Base-by-base conservation (phyloP, 1,140 invertebrate species). In the Galendromus occidentalis region DNA sequence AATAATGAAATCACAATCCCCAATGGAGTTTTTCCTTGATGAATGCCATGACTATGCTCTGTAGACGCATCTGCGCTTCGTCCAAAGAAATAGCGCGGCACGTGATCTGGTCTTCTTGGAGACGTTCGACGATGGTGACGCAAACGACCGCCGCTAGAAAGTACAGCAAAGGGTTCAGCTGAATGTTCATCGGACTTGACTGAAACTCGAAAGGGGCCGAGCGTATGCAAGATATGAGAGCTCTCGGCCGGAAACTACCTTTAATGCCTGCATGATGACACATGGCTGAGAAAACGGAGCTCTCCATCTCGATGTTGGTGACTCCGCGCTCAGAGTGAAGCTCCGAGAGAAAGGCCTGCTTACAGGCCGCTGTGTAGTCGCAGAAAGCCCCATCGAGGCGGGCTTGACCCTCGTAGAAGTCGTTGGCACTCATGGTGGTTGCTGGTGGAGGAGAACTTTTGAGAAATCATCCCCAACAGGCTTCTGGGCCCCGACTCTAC, bases 281-380 rank as follows among this genome's bases (percentile, higher is more conserved):
- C 25, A 97, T 80, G 0, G 92, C 90, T 0, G 91, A 88, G 74
- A 98, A 97, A 25, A 85, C 84, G 0, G 88, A 80, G 1, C 86
- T 85, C 77, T 98, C 95, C 95, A 98, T 98, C 79, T 98, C 95
- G 70, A 98, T 96, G 74, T 98, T 98, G 0, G 86, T 81, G 2
- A 98, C 86, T 0, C 89, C 90, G 1, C 33, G 25, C 22, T 82
- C 75, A 18, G 85, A 80, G 45, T 86, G 81, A 63, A 96, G 73
- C 67, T 83, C 81, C 39, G 83, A 79, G 64, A 98, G 76, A 72
- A 91, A 98, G 17, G 84, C 82, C 80, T 91, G 83, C 76, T 95
- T 95, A 55, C 98, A 91, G 0, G 80, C 76, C 73, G 90, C 85
- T 1, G 81, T 84, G 76, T 89, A 96, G 66, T 95, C 89, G 75